Evolutionary conservation across 2,113 vertebrate genomes (phyloP).

Genomic region (Lagopus muta): DNA sequence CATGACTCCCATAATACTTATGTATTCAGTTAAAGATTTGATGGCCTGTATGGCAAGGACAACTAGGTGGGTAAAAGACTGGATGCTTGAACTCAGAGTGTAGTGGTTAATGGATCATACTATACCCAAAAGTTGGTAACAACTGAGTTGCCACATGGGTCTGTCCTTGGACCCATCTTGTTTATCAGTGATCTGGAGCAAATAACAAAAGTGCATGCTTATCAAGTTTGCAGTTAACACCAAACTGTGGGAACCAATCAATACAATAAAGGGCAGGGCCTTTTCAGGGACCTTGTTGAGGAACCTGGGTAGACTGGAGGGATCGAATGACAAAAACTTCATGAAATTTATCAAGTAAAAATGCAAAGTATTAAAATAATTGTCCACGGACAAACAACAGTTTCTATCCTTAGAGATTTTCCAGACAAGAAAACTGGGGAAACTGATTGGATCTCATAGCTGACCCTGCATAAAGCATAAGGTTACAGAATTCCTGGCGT

Average conservation of each 20-base stretch:
- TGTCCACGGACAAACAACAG: background rate
- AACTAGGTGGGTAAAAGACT: background rate
- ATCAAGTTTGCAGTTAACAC: background rate
- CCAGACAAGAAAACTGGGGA: background rate
- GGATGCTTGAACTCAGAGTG: background rate
- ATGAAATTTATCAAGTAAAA: background rate
- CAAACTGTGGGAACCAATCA: background rate
- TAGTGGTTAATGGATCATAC: background rate
- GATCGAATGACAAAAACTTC: background rate
- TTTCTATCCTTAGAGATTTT: background rate
- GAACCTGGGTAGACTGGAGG: background rate
- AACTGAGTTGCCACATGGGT: background rate
- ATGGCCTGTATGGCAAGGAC: background rate
- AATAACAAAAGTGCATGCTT: accelerated
- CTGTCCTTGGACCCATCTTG: background rate
- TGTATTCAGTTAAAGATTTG: background rate
- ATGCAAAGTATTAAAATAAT: background rate
- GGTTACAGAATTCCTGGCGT: background rate
- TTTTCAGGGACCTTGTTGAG: background rate
- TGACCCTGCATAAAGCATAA: background rate
- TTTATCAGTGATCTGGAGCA: background rate
- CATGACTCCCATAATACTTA: background rate
- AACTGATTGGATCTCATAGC: background rate
- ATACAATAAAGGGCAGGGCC: background rate
- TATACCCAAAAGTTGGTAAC: background rate